Evolutionary conservation across 1,140 invertebrate genomes (phyloP).

Genomic region (Spodoptera frugiperda): DNA sequence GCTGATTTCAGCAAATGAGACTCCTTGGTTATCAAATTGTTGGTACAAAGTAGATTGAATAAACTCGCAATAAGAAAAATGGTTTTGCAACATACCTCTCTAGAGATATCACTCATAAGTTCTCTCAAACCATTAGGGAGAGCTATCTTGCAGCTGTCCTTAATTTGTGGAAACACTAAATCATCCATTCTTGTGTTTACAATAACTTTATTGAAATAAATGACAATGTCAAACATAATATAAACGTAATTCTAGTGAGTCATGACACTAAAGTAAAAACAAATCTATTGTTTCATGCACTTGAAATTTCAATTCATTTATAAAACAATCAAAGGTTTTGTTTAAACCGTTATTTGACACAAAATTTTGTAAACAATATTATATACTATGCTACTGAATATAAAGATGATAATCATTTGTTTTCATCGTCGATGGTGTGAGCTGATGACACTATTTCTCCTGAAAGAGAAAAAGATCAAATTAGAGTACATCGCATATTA

Average conservation of each 20-base stretch:
- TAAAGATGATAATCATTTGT: background rate
- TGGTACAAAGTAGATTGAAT: background rate
- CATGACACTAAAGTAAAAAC: background rate
- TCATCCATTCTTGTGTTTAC: conserved; percentile 58
- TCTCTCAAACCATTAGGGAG: conserved; percentile 88
- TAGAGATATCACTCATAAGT: conserved; percentile 89
- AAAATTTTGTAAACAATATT: background rate
- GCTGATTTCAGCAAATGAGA: no score
- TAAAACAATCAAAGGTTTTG: no score
- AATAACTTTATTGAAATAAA: conserved; percentile 7
- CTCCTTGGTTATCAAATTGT: no score
- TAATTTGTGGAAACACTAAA: conserved; percentile 64
- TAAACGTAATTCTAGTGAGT: background rate
- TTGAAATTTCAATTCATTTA: background rate
- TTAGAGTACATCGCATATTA: no score
- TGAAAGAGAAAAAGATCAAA: background rate
- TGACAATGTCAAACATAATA: background rate
- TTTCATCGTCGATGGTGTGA: conserved; percentile 8
- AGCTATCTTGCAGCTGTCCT: conserved; percentile 60
- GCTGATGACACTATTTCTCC: background rate
- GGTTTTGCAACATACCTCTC: conserved; percentile 85
- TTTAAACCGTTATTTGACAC: no score
- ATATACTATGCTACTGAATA: background rate
- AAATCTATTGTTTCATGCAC: background rate
- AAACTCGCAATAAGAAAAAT: no score